Conservation (phyloP, 1,140 invertebrate genomes). For the Eriosoma lanigerum region DNA sequence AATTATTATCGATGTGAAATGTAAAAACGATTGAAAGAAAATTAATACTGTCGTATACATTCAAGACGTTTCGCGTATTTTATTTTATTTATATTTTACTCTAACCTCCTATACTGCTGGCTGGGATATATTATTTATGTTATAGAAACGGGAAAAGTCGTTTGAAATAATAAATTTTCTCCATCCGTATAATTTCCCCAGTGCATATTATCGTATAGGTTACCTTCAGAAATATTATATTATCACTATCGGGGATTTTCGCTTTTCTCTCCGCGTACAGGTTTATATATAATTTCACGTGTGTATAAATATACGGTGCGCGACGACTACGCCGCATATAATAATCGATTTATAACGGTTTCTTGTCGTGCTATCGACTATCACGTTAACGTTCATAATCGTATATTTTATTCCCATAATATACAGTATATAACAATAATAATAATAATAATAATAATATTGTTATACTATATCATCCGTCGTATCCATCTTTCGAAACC, state of each 20-base stretch:
- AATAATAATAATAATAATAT: too few relatives aligned
- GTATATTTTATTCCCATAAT: neutral
- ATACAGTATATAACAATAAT: neutral
- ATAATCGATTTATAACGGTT: constrained; percentile 46
- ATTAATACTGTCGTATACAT: too few relatives aligned
- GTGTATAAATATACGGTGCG: neutral
- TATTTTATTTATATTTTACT: too few relatives aligned
- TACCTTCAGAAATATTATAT: too few relatives aligned
- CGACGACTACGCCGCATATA: constrained; percentile 16
- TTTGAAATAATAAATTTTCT: constrained; percentile 46
- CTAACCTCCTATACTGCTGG: too few relatives aligned
- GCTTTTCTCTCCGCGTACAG: neutral
- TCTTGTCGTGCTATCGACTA: constrained; percentile 1
- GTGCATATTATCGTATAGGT: too few relatives aligned
- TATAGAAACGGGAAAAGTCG: constrained; percentile 1
- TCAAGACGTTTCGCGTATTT: too few relatives aligned
- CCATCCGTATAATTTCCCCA: constrained; percentile 37
- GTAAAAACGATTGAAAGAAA: too few relatives aligned
- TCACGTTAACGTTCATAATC: too few relatives aligned
- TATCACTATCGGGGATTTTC: constrained; percentile 18
- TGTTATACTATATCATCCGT: neutral
- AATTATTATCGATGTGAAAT: too few relatives aligned
- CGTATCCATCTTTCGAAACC: neutral
- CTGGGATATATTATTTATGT: too few relatives aligned
- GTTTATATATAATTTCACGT: neutral